Evolutionary conservation across 2,113 vertebrate species (phyloP).

Genomic region (Xerus inauris): DNA sequence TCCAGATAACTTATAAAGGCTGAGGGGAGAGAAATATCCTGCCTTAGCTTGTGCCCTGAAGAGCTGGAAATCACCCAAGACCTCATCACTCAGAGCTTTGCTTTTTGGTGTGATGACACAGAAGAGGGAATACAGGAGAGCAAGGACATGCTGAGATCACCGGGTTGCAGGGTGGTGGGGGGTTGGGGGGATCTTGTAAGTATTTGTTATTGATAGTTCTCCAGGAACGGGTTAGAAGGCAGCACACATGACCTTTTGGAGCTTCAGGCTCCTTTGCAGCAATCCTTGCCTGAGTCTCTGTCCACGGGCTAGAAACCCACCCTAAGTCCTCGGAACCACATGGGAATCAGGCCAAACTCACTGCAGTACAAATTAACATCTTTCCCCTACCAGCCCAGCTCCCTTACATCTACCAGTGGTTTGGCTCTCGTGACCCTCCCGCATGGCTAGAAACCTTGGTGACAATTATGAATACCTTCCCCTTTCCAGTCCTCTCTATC

Average conservation of each 20-base stretch:
- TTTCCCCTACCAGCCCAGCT: background rate
- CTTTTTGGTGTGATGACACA: background rate
- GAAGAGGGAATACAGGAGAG: background rate
- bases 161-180: background rate
- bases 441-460: background rate
- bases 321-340: background rate
- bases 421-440: background rate
- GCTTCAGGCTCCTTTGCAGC: background rate
- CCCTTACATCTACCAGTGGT: background rate
- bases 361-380: background rate
- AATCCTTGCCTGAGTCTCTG: background rate
- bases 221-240: background rate
- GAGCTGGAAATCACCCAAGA: background rate
- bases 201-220: background rate
- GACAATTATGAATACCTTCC: background rate
- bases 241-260: background rate
- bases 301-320: background rate
- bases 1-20: background rate
- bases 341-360: background rate
- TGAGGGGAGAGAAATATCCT: background rate
- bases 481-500: background rate
- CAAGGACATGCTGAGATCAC: background rate
- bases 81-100: background rate
- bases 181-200: background rate
- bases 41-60: background rate